Evolutionary conservation across 2,113 vertebrate genomes (phyloP), one percentile per base, ranked within the genome.

Genomic region (Protomyctophum bolini): DNA sequence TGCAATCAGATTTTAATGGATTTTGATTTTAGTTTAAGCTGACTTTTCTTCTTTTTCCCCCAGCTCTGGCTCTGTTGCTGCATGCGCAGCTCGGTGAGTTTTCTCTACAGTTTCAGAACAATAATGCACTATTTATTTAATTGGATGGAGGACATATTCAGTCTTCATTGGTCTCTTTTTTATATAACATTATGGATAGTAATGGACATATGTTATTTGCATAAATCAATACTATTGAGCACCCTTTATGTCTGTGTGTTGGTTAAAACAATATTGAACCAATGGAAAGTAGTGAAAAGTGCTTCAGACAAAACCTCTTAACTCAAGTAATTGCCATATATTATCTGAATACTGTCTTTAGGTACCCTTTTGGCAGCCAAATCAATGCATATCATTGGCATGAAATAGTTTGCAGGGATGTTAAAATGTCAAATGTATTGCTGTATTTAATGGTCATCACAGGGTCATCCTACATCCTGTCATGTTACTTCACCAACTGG

Each of bases 401-500:
- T 41, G 33, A 41, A 41, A 41, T 4, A 4, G 33, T 41, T 41
- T 41, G 5, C 33, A 41, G 5, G 3, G 33, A 41, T 41, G 33
- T 41, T 41, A 41, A 41, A 41, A 21, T 21, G 21, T 21, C 21
- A 21, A 21, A 21, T 21, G 21, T 21, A 21, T 21, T 21, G 2
- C 1, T 21, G 21, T 21, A 21, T 21, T 21, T 21, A 21, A 21
- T 21, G 21, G n/a, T n/a, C n/a, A n/a, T n/a, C 21, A 41, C 63
- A 92, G 91, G 84, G 46, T 90, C 86, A 67, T 84, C 84, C 69
- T 91, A 77, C 68, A 92, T 89, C 15, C 76, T 91, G 63, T 83
- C 87, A 58, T 92, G 88, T 73, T 91, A 91, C 79, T 89, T 91
- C 70, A 90, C 86, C n/a, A 91, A 87, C 64, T 92, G 90, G 86